Evolutionary conservation across 2,113 vertebrate species (phyloP).

Genomic region (Scomber colias): DNA sequence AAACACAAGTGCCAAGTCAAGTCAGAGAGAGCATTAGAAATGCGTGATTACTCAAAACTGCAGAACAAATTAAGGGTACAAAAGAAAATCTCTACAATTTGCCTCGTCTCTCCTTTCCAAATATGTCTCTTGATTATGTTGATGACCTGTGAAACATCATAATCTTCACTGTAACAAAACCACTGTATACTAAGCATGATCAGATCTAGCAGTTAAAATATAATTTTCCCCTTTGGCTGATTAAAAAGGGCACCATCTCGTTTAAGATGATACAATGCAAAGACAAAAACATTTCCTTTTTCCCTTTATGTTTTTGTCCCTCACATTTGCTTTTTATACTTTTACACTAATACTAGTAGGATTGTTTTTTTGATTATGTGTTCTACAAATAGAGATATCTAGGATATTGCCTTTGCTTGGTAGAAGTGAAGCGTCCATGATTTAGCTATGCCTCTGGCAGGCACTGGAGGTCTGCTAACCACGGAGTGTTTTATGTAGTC

Average conservation of each 20-base stretch:
- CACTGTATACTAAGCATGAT: background rate
- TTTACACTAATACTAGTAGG: background rate
- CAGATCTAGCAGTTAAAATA: background rate
- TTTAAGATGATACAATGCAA: background rate
- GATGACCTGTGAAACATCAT: background rate
- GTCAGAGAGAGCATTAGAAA: constrained; percentile 35
- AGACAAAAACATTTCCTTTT: background rate
- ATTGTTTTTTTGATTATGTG: constrained; percentile 23
- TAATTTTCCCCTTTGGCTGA: background rate
- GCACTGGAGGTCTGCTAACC: constrained; percentile 59
- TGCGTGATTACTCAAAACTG: constrained; percentile 29
- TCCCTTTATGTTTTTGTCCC: constrained; percentile 7
- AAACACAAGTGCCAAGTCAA: constrained; percentile 55
- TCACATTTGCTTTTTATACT: constrained; percentile 16
- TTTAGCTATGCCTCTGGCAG: constrained; percentile 66
- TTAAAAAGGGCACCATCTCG: background rate
- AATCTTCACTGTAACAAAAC: background rate
- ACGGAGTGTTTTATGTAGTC: constrained; percentile 74
- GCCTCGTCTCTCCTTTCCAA: background rate
- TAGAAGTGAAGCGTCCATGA: constrained; percentile 38
- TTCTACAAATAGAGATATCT: constrained; percentile 60
- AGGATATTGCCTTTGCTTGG: constrained; percentile 57
- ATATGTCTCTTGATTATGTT: background rate
- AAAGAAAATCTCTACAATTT: background rate
- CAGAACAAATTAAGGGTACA: constrained; percentile 12